These are phyloP conservation scores for Cheilosia soror DNA, from an alignment of 2,888 invertebrate genomes.

Conservation along the genomic window DNA sequence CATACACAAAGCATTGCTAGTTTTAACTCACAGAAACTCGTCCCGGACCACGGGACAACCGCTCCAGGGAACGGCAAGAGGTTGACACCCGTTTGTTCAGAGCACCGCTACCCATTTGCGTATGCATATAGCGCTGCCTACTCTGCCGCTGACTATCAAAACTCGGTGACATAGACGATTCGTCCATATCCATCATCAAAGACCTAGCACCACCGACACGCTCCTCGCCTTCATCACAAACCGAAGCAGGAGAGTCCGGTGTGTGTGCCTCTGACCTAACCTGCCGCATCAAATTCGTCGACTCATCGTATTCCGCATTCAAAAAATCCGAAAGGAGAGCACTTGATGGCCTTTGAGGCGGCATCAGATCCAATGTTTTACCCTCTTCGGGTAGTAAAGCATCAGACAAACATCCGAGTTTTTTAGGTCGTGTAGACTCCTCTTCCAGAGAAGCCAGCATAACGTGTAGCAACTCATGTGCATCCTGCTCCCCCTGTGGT, in stretches of 20 bases:
- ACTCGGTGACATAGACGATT: conserved; percentile 78
- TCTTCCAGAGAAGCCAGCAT: conserved; percentile 95
- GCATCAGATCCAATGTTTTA: conserved; percentile 78
- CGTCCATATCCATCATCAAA: conserved; percentile 75
- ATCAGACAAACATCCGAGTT: conserved; percentile 89
- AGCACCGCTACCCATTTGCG: conserved; percentile 76
- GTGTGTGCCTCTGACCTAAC: conserved; percentile 83
- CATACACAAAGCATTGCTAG: neutral
- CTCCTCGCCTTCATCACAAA: conserved; percentile 80
- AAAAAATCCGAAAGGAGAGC: conserved; percentile 83
- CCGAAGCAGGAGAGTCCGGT: conserved; percentile 83
- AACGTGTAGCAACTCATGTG: conserved; percentile 96
- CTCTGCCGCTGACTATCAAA: conserved; percentile 78
- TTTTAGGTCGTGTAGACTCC: conserved; percentile 86
- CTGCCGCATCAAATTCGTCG: conserved; percentile 81
- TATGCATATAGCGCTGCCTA: conserved; percentile 79
- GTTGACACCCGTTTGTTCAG: conserved; percentile 81
- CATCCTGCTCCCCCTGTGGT: conserved; percentile 96
- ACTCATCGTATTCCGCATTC: conserved; percentile 83
- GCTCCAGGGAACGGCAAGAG: conserved; percentile 85
- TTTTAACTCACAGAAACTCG: conserved; percentile 81
- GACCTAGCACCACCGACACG: conserved; percentile 60
- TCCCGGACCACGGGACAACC: conserved; percentile 83
- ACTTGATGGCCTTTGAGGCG: conserved; percentile 84
- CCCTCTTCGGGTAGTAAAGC: conserved; percentile 86